Evolutionary conservation across 1,140 invertebrate genomes (phyloP).

Genomic region (Bombus haemorrhoidalis): DNA sequence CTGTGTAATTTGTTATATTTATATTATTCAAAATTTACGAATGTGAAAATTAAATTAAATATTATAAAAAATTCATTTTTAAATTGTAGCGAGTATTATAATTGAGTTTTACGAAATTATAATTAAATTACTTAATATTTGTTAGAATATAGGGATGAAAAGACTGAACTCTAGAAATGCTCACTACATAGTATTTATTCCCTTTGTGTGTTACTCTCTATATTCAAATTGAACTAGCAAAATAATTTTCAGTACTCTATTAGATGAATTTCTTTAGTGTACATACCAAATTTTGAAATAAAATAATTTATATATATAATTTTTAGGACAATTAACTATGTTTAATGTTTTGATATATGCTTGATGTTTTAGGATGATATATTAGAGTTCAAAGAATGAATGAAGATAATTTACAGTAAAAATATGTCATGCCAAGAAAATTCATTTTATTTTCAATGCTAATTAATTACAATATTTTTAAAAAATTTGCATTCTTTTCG

Average conservation of each 20-base stretch:
- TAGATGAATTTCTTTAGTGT: slow-evolving; percentile 29
- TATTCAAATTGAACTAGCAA: slow-evolving; percentile 37
- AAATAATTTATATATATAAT: slow-evolving; percentile 27
- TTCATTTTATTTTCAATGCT: neutral
- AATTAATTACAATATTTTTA: neutral
- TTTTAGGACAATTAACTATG: neutral
- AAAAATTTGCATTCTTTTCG: neutral
- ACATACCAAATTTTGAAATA: slow-evolving; percentile 36
- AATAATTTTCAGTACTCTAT: slow-evolving; percentile 21
- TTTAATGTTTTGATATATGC: slow-evolving; percentile 9
- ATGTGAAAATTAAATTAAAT: neutral
- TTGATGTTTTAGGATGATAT: neutral
- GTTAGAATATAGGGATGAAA: slow-evolving; percentile 60
- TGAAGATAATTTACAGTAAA: neutral
- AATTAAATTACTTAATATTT: slow-evolving; percentile 49
- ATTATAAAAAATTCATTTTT: neutral
- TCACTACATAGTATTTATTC: slow-evolving; percentile 55
- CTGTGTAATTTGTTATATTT: slow-evolving; percentile 8
- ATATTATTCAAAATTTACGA: neutral
- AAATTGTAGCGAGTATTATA: neutral
- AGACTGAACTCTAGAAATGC: slow-evolving; percentile 61
- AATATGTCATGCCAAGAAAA: neutral
- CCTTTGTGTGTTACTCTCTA: neutral
- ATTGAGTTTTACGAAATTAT: neutral
- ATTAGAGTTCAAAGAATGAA: slow-evolving; percentile 7